Evolutionary conservation across 2,113 vertebrate species (phyloP), one percentile per base, ranked within the genome.

Genomic region (Cyprinodon variegatus): DNA sequence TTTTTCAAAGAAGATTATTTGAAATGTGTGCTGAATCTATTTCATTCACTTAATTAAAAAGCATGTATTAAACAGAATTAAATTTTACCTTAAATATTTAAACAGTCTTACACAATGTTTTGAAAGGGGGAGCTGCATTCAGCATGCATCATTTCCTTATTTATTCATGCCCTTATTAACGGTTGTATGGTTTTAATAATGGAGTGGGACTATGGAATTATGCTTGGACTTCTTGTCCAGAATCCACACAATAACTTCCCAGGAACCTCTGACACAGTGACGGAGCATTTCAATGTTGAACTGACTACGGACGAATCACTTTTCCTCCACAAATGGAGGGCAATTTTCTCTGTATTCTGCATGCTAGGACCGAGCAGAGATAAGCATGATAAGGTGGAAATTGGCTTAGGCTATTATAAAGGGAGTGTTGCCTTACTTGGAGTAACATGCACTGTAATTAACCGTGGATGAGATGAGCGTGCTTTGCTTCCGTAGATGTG

Each of bases 361-460:
- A 83, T 80, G 83, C 83, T 81, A 83, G 67, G 85, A 90, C 88
- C 89, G 77, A 89, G 86, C 87, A 87, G 84, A 88, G 89, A 88
- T 88, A 89, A 71, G 76, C 67, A 84, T 93, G 93, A 93, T 92
- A 88, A 90, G 89, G 93, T 93, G 92, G 91, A 94, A 93, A 92
- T 93, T 89, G 90, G 83, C 83, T 88, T 74, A 88, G 81, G 84
- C 72, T 89, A 83, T 92, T 91, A 89, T 81, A 77, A 66, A 69
- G 74, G 77, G 77, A 81, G 85, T 81, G 83, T 81, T 41, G 75
- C 45, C 66, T 83, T 76, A 81, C 65, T 88, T 79, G 79, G 83
- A 82, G 82, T 74, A 90, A 89, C 85, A 81, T 86, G 88, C 84
- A 84, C 83, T 83, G 86, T 87, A 91, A 90, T 93, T 92, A 92